Base-by-base conservation (phyloP, 1,140 invertebrate genomes). In the Drosophila orosa region DNA sequence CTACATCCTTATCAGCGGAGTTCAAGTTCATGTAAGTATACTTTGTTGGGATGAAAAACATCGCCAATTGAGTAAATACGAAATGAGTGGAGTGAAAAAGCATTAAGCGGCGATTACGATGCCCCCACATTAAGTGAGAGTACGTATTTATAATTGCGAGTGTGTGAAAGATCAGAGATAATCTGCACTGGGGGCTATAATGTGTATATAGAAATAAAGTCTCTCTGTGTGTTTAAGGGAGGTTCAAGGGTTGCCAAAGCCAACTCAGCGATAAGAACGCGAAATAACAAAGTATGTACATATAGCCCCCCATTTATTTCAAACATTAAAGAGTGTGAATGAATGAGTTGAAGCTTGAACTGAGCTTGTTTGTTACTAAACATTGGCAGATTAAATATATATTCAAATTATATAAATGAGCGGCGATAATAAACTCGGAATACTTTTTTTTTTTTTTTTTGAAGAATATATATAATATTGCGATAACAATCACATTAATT, bases 141-240 rank as follows among this genome's bases (percentile, higher is more conserved):
- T 39, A 33, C 33, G 22, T 42, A 42, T 22, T 47, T 40, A 42
- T 47, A 69, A 69, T 58, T 71, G 40, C 33, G 15, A 58, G 29
- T 48, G 68, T 71, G 52, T 39, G 66, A 57, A 72, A 72, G 66
- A 71, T 72, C 66, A 48, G 68, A 71, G 68, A 72, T 72, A 71
- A 71, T 58, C 31, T 27, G 25, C 50, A 54, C 50, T 35, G 22
- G 42, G 47, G 39, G 22, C 19, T 44, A 56, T 39, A 68, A 15
- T 37, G 17, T 25, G 24, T 42, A 31, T 35, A 24, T 37, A 48
- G 13, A 55, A 35, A 19, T 44, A 45, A 22, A 37, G 50, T 25
- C 39, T 35, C 31, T 35, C 31, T 24, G 29, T 55, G 37, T 44
- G 37, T 1, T 37, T 29, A 59, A 48, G 40, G 15, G 25, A 35